A percentile compares a stretch with the other conserved stretches of the same genome.
Evolutionary conservation across 2,888 invertebrate genomes (phyloP).

Genomic region (Caenorhabditis panamensis): DNA sequence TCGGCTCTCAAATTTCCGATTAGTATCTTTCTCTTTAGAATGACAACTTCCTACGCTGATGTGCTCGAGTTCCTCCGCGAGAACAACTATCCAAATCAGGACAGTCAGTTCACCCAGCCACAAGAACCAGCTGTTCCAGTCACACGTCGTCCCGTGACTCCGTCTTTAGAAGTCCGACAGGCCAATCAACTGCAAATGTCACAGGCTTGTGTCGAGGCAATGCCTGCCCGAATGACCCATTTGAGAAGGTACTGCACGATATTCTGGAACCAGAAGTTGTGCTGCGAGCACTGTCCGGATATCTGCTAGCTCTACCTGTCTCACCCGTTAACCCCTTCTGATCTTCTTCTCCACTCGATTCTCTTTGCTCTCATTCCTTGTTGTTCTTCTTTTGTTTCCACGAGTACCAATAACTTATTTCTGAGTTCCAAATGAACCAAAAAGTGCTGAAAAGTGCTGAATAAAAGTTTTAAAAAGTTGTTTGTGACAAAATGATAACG

Average conservation of each 20-base stretch:
- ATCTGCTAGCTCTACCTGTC: conserved; percentile 69
- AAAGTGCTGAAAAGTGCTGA: no score
- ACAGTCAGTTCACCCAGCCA: conserved; percentile 53
- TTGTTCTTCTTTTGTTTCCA: conserved; percentile 25
- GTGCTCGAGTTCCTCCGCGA: conserved; percentile 76
- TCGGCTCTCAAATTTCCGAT: background rate
- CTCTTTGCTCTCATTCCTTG: conserved; percentile 14
- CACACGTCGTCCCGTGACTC: conserved; percentile 34
- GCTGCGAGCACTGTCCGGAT: conserved; percentile 78
- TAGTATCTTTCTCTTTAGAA: conserved; percentile 64
- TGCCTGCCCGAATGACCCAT: conserved; percentile 77
- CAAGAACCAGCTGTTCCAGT: conserved; percentile 21
- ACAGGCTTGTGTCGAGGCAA: conserved; percentile 68
- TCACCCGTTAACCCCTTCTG: conserved; percentile 3
- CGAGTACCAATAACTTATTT: conserved; percentile 9
- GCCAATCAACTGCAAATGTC: conserved; percentile 55
- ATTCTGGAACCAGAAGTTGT: conserved; percentile 81
- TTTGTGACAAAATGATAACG: no score
- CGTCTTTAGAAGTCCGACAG: conserved; percentile 37
- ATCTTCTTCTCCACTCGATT: conserved; percentile 16
- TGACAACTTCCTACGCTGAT: conserved; percentile 76
- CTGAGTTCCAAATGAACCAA: no score
- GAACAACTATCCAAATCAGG: conserved; percentile 79
- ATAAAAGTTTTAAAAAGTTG: no score
- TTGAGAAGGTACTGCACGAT: conserved; percentile 79